phyloP scores from a whole-genome alignment of 2,888 invertebrate genomes.

The Gryllus longicercus region DNA sequence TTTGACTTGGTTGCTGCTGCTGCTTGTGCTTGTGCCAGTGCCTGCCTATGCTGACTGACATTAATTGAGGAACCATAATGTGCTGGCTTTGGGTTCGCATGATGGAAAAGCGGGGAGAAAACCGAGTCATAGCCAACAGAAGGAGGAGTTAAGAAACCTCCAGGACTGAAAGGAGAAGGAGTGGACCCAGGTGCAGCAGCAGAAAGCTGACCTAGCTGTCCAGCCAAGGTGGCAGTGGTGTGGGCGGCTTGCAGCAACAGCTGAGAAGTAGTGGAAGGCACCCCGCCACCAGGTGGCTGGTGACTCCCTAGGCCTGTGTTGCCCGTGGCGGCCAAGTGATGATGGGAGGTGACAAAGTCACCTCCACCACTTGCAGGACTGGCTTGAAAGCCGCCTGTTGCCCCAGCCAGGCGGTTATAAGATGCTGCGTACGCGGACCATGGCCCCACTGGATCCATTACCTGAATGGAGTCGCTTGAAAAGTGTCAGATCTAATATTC shows the following conservation, averaged over 20 bases:
- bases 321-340: slow-evolving; percentile 33
- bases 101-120: slow-evolving; percentile 78
- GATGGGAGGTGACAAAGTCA: slow-evolving; percentile 34
- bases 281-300: slow-evolving; percentile 33
- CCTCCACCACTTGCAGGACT: slow-evolving; percentile 52
- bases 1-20: slow-evolving; percentile 50
- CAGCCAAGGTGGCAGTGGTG: slow-evolving; percentile 58
- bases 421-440: slow-evolving; percentile 71
- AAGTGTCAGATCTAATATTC: slow-evolving; percentile 25
- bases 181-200: slow-evolving; percentile 46
- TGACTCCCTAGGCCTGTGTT: slow-evolving; percentile 33
- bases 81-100: slow-evolving; percentile 70
- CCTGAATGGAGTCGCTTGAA: slow-evolving; percentile 41
- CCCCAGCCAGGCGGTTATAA: slow-evolving; percentile 75
- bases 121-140: slow-evolving; percentile 77
- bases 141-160: slow-evolving; percentile 70
- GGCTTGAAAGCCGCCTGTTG: slow-evolving; percentile 58
- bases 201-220: slow-evolving; percentile 46
- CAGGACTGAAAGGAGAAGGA: slow-evolving; percentile 65
- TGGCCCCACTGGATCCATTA: slow-evolving; percentile 88
- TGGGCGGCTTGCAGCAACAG: slow-evolving; percentile 60
- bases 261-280: slow-evolving; percentile 59
- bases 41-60: slow-evolving; percentile 41
- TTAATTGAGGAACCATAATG: slow-evolving; percentile 65
- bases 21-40: slow-evolving; percentile 35